A percentile compares a stretch with the other conserved stretches of the same genome.
phyloP scores from a whole-genome alignment of 2,888 invertebrate species.

The Luperina testacea region DNA sequence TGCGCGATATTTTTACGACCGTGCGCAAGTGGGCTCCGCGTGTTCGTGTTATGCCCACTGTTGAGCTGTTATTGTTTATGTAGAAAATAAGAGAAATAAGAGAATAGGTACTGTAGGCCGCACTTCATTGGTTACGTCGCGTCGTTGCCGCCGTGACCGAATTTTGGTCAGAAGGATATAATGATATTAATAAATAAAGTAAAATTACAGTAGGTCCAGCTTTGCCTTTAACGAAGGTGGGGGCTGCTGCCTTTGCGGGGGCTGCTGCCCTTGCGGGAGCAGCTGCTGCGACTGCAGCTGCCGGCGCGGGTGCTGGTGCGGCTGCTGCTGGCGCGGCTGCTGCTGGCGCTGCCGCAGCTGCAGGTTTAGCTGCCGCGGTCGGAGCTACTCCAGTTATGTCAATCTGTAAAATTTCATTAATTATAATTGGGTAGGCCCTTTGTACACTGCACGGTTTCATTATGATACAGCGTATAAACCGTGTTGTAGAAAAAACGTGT shows the following conservation, averaged over 20 bases:
- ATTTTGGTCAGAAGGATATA: not conserved
- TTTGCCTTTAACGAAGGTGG: constrained; percentile 38
- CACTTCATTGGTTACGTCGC: not conserved
- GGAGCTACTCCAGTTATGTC: constrained; percentile 85
- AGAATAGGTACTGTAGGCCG: not conserved
- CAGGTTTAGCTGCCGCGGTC: constrained; percentile 76
- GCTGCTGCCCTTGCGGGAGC: not conserved
- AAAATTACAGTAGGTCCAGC: constrained; percentile 56
- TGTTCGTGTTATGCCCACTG: not conserved
- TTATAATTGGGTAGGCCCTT: not conserved
- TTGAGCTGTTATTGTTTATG: not conserved
- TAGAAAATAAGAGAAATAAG: not conserved
- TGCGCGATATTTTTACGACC: not conserved
- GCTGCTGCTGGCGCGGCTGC: constrained; percentile 78
- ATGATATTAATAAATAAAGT: not conserved
- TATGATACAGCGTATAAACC: not conserved
- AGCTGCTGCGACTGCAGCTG: not conserved
- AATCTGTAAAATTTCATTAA: constrained; percentile 69
- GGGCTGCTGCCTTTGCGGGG: not conserved
- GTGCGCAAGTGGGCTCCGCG: not conserved
- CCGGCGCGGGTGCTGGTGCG: constrained; percentile 78
- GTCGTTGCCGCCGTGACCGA: too few relatives aligned
- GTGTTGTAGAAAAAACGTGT: not conserved
- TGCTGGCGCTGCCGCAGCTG: constrained; percentile 79
- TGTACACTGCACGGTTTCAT: not conserved